phyloP scores from a whole-genome alignment of 2,797 vertebrate genomes.

The Sphenopsis melanotis region DNA sequence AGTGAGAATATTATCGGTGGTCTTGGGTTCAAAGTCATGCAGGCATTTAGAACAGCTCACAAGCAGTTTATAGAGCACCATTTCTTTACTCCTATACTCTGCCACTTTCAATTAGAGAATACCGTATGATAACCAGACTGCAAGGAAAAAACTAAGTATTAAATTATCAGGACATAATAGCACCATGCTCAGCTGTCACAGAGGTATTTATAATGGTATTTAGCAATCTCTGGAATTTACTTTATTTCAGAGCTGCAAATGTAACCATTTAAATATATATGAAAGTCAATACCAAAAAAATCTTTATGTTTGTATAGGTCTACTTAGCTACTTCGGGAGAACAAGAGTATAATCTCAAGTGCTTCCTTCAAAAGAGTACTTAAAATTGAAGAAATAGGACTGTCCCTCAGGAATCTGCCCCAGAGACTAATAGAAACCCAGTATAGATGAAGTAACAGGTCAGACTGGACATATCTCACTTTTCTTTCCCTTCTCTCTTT shows the following conservation, averaged over 20 bases:
- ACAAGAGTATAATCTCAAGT: not conserved
- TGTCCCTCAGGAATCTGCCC: not conserved
- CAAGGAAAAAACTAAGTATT: not conserved
- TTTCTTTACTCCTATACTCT: not conserved
- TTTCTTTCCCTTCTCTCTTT: not conserved
- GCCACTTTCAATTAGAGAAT: not conserved
- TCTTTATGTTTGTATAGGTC: not conserved
- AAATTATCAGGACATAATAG: not conserved
- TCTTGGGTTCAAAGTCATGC: not conserved
- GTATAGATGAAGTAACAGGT: not conserved
- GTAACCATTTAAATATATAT: not conserved
- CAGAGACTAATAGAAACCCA: not conserved
- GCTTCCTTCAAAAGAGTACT: not conserved
- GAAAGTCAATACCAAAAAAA: not conserved
- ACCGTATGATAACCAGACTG: not conserved
- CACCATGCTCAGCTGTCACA: not conserved
- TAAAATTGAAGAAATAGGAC: constrained; percentile 1
- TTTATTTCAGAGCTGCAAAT: not conserved
- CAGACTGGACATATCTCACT: not conserved
- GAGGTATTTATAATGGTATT: not conserved
- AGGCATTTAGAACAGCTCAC: not conserved
- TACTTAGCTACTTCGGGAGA: not conserved
- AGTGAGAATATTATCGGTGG: not conserved
- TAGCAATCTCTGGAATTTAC: not conserved
- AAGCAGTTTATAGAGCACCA: not conserved